Evolutionary conservation across 2,113 vertebrate genomes (phyloP), one percentile per base, ranked within the genome.

Genomic region (Spea bombifrons): DNA sequence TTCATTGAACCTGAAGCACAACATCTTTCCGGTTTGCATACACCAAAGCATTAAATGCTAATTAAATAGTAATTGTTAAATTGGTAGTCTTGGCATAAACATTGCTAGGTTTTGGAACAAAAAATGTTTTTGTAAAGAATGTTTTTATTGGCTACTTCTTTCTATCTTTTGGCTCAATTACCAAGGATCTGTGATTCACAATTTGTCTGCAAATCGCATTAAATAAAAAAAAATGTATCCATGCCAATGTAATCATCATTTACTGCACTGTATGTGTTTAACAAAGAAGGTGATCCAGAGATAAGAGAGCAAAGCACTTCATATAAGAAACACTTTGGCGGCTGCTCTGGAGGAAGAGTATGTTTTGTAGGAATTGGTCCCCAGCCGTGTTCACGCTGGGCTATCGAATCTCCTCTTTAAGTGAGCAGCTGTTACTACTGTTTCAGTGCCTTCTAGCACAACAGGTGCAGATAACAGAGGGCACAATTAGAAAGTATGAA

Each of bases 51-150:
- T 72, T 73, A 57, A 66, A 44, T 65, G 43, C 52, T 55, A 73
- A 65, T 79, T 73, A 73, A 49, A 17, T 13, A 13, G 15, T 67
- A 59, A 49, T 77, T 76, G 66, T 76, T 46, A 8, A 13, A 70
- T 43, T 17, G 48, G 16, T 16, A 45, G 45, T 17, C n/a, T 59
- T 74, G 71, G 64, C 71, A 73, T 12, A 7, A 48, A 53, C 10
- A 48, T 7, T 49, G 59, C 67, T 61, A 66, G 71, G 59, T 74
- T 66, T 74, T 73, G 64, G 17, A 73, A 47, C 44, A 16, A 80
- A 6, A 80, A 66, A n/a, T 73, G 45, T 80, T 73, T 73, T 73
- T 73, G n/a, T 73, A 8, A 59, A 47, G 12, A 50, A 46, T 16
- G 4, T 73, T 66, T 73, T 49, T 73, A 53, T 47, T 66, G 63